Percentiles rank a stretch among this genome's conserved stretches.
Conservation (phyloP, 2,797 vertebrate species). For the Melanotaenia nigrans region DNA sequence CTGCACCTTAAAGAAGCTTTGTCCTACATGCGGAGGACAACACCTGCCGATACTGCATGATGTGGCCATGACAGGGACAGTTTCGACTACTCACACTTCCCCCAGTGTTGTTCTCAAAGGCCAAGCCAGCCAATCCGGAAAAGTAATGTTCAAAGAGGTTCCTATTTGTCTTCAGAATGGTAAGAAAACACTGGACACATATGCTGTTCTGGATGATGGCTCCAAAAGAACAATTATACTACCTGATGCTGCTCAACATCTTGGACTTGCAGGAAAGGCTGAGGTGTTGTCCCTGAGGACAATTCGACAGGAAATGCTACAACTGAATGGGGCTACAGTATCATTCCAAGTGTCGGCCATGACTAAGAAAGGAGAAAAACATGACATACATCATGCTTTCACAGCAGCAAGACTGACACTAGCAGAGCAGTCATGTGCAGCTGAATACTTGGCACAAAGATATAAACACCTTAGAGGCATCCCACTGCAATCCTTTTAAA, state of each 20-base stretch:
- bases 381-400: background rate
- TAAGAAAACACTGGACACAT: background rate
- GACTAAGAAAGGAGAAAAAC: background rate
- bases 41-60: background rate
- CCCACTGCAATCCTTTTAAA: background rate
- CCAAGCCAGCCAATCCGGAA: background rate
- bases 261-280: background rate
- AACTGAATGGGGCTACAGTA: background rate
- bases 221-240: too few species aligned
- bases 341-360: background rate
- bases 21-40: background rate
- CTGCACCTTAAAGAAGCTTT: background rate
- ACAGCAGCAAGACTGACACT: background rate
- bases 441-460: background rate
- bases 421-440: background rate
- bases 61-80: background rate
- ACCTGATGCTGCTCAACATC: background rate
- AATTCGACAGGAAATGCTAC: too few species aligned
- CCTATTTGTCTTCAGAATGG: background rate
- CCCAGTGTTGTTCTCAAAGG: background rate
- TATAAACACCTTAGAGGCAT: background rate
- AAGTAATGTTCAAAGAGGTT: background rate
- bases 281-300: background rate
- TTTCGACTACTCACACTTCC: background rate
- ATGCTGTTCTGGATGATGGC: background rate